Evolutionary conservation across 2,797 vertebrate species (phyloP).

Genomic region (Aeoliscus strigatus): DNA sequence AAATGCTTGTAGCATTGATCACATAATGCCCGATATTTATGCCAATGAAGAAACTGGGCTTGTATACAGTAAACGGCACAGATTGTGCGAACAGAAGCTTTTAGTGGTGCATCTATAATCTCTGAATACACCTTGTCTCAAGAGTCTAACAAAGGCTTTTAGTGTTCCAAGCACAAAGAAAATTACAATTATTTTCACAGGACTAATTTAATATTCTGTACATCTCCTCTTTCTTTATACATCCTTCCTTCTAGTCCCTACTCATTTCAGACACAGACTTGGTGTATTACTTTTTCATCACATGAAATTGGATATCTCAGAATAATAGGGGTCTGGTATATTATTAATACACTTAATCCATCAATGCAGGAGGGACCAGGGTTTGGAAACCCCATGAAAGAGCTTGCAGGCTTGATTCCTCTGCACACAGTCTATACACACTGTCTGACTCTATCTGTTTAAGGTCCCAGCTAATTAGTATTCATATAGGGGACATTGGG

Average conservation of each 20-base stretch:
- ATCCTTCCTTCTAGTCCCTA: constrained; percentile 39
- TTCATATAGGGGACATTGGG: constrained; percentile 18
- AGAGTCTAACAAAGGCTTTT: constrained; percentile 20
- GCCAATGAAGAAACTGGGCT: constrained; percentile 2
- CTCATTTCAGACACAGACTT: constrained; percentile 47
- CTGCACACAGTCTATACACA: constrained; percentile 11
- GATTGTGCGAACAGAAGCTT: constrained; percentile 9
- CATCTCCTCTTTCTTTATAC: constrained; percentile 32
- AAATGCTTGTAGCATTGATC: constrained; percentile 1
- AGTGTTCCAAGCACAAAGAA: constrained; percentile 34
- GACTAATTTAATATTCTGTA: constrained; percentile 48
- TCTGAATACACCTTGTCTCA: constrained; percentile 20
- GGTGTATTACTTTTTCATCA: constrained; percentile 59
- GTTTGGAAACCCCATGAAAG: constrained; percentile 27
- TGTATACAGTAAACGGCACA: constrained; percentile 9
- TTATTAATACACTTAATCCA: constrained; percentile 57
- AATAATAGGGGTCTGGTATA: constrained; percentile 55
- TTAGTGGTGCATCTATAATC: constrained; percentile 20
- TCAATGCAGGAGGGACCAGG: constrained; percentile 38
- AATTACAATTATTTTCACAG: constrained; percentile 47
- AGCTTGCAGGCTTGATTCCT: constrained; percentile 16
- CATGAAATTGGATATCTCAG: constrained; percentile 63
- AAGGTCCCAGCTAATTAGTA: constrained; percentile 37
- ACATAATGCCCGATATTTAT: constrained; percentile 12
- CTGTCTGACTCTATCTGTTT: constrained; percentile 22